Conservation (phyloP, 2,888 invertebrate species). For the Pyrocoelia pectoralis region DNA sequence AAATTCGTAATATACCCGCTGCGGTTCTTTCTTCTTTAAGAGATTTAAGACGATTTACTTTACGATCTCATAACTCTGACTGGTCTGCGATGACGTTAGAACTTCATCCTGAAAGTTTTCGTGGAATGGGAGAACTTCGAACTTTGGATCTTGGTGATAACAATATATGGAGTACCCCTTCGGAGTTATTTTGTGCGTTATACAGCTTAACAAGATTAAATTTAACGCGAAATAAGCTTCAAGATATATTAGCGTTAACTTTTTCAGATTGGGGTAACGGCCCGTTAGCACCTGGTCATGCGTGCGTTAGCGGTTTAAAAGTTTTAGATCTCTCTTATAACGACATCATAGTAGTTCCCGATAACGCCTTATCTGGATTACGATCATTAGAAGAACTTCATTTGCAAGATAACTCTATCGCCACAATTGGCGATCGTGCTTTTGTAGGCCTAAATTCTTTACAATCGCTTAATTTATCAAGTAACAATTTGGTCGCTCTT, state of each 20-base stretch:
- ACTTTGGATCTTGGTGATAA: conserved; percentile 77
- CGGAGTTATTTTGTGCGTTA: conserved; percentile 76
- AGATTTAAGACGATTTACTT: conserved; percentile 70
- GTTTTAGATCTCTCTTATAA: conserved; percentile 78
- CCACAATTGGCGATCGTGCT: conserved; percentile 76
- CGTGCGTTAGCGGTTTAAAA: conserved; percentile 75
- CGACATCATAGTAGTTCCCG: conserved; percentile 74
- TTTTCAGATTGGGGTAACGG: conserved; percentile 78
- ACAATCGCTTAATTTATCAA: conserved; percentile 78
- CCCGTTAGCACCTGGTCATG: conserved; percentile 64
- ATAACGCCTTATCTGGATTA: conserved; percentile 75
- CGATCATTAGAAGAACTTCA: conserved; percentile 73
- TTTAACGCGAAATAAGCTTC: conserved; percentile 78
- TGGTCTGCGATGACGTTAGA: conserved; percentile 84
- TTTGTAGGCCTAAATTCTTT: conserved; percentile 75
- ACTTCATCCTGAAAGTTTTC: conserved; percentile 74
- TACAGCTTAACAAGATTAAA: conserved; percentile 74
- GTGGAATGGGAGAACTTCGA: conserved; percentile 72
- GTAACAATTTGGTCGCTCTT: conserved; percentile 78
- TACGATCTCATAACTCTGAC: conserved; percentile 80
- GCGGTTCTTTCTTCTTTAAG: conserved; percentile 73
- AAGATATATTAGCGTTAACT: conserved; percentile 78
- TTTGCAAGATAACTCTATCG: conserved; percentile 79
- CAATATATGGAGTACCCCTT: conserved; percentile 78
- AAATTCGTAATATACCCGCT: conserved; percentile 76